Base-by-base conservation (phyloP, 1,140 invertebrate species). In the Sinella curviseta region DNA sequence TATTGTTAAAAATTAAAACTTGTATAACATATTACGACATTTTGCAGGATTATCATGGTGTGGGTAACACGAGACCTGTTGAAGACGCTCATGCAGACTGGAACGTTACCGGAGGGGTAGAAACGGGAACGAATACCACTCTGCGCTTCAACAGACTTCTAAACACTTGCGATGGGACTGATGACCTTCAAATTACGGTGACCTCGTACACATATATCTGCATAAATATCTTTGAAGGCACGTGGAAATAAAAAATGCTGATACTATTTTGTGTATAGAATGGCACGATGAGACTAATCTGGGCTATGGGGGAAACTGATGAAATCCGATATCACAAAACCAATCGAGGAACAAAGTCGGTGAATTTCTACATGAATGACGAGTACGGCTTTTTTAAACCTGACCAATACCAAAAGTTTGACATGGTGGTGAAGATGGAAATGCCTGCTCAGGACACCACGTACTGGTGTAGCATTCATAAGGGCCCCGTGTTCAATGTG, bases 391-490 rank as follows among this genome's bases (percentile, higher is more conserved):
- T 4, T 48, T 48, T 48, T 48, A 17, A 48, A 8, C 17, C 39
- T 4, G 39, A 48, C 39, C 4, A 17, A 17, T 48, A 48, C 17
- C 4, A 48, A 4, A 8, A 4, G 39, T 48, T 48, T 78, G 75
- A 78, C 36, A 60, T 78, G n/a, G 55, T 77, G 26, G 73, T 76
- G 8, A 70, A 35, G 0, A 70, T 73, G 3, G 33, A 55, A 4
- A 36, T 81, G 28, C 80, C 74, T 4, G 4, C 33, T 1, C n/a
- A 1, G 0, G 48, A 76, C 20, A 81, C 80, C 2, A 36, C 77
- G 12, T 81, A 81, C 30, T 75, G 77, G 12, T 81, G 80, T 35
- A 74, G 73, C 0, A 73, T 81, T 12, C 80, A 81, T 34, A 78
- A 78, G 28, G 54, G 70, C 20, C 30, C 35, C 26, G 39, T 20